A percentile compares a stretch with the other conserved stretches of the same genome.
Evolutionary conservation across 2,113 vertebrate species (phyloP).

Genomic region (Coptodon rendalli): DNA sequence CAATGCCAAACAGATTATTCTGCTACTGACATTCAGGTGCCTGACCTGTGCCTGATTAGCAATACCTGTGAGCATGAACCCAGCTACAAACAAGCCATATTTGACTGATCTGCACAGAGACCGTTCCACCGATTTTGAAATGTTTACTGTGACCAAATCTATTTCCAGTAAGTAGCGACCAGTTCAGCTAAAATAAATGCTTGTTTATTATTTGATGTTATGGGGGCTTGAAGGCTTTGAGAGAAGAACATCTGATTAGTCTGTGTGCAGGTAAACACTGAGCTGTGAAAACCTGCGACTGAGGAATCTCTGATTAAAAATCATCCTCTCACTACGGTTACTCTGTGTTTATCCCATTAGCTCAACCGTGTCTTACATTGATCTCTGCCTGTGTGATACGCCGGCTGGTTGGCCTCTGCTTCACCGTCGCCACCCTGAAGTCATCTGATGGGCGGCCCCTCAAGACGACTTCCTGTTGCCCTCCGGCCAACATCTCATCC

Average conservation of each 20-base stretch:
- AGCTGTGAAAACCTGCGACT: neutral
- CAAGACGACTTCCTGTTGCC: conserved; percentile 80
- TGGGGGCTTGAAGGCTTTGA: neutral
- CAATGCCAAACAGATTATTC: neutral
- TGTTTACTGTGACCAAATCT: neutral
- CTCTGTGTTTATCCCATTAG: neutral
- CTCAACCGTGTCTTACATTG: conserved; percentile 70
- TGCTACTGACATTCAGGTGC: neutral
- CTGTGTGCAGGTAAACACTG: neutral
- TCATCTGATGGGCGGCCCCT: conserved; percentile 82
- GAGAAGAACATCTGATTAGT: neutral
- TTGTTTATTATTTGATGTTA: neutral
- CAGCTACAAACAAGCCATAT: neutral
- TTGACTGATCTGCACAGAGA: neutral
- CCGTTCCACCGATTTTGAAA: neutral
- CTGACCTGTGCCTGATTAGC: neutral
- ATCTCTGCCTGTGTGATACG: conserved; percentile 93
- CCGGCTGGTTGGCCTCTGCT: conserved; percentile 88
- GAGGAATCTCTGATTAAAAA: neutral
- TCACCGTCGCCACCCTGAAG: conserved; percentile 90
- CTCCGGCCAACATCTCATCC: conserved; percentile 87
- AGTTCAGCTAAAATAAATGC: neutral
- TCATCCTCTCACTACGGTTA: neutral
- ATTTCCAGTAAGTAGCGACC: neutral
- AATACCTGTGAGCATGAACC: neutral